Evolutionary conservation across 2,888 invertebrate species (phyloP).

Genomic region (Polydrusus tereticollis): DNA sequence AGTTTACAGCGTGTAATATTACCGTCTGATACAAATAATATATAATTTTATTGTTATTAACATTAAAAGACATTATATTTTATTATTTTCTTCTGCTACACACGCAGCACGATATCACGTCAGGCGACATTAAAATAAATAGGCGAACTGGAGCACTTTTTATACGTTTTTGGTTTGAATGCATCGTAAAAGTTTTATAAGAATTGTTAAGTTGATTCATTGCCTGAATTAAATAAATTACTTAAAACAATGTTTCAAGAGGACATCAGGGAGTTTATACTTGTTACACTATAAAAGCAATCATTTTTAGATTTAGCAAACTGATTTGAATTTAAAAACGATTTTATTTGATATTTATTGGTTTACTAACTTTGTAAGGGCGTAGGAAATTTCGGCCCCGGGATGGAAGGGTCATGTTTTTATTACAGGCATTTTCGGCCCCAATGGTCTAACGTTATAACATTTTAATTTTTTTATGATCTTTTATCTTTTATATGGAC

Average conservation of each 20-base stretch:
- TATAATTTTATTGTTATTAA: constrained; percentile 47
- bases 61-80: constrained; percentile 41
- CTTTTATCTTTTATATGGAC: no score
- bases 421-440: no score
- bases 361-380: no score
- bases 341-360: no score
- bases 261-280: no score
- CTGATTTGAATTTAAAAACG: no score
- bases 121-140: constrained; percentile 4
- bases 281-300: no score
- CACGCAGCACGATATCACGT: constrained; percentile 4
- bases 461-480: no score
- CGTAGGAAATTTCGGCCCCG: no score
- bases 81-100: constrained; percentile 21
- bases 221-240: neutral
- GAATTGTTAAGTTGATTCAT: neutral
- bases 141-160: neutral
- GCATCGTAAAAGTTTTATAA: neutral
- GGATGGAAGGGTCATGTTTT: no score
- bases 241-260: neutral
- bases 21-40: constrained; percentile 30
- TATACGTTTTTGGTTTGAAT: neutral
- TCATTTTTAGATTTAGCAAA: no score
- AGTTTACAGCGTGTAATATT: constrained; percentile 29
- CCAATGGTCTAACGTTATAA: no score